phyloP scores from a whole-genome alignment of 2,888 invertebrate genomes.

The Phalangium opilio region DNA sequence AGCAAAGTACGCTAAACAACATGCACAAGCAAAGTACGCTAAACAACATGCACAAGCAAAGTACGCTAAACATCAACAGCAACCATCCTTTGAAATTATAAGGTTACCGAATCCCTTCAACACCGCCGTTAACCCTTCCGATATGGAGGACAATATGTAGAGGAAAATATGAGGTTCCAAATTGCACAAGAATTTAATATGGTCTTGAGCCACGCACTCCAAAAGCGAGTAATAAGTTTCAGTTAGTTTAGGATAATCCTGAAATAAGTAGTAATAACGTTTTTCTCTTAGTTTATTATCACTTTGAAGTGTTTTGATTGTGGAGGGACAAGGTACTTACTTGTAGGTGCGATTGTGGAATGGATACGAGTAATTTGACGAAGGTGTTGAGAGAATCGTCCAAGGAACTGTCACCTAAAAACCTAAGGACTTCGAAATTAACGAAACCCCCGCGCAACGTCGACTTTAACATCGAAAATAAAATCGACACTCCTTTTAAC shows the following conservation, averaged over 20 bases:
- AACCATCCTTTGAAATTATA: too few species aligned
- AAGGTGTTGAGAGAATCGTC: constrained; percentile 91
- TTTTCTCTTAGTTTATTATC: too few species aligned
- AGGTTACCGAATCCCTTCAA: too few species aligned
- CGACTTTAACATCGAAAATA: constrained; percentile 90
- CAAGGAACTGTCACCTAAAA: constrained; percentile 92
- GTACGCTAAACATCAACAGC: too few species aligned
- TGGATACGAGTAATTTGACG: constrained; percentile 82
- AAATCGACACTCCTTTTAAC: constrained; percentile 85
- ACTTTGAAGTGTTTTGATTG: too few species aligned
- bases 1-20: too few species aligned
- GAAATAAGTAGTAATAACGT: too few species aligned
- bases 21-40: too few species aligned
- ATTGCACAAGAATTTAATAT: constrained; percentile 86
- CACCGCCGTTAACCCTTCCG: constrained; percentile 89
- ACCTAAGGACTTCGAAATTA: constrained; percentile 91
- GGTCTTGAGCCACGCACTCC: constrained; percentile 91
- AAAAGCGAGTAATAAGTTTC: constrained; percentile 90
- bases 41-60: too few species aligned
- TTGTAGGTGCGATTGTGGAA: constrained; percentile 76
- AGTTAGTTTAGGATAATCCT: constrained; percentile 95
- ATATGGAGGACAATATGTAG: constrained; percentile 88
- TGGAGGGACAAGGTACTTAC: too few species aligned
- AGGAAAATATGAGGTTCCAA: constrained; percentile 88
- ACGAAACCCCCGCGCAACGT: constrained; percentile 92